phyloP scores from a whole-genome alignment of 2,888 invertebrate species.

The Drosophila trichaetosa region DNA sequence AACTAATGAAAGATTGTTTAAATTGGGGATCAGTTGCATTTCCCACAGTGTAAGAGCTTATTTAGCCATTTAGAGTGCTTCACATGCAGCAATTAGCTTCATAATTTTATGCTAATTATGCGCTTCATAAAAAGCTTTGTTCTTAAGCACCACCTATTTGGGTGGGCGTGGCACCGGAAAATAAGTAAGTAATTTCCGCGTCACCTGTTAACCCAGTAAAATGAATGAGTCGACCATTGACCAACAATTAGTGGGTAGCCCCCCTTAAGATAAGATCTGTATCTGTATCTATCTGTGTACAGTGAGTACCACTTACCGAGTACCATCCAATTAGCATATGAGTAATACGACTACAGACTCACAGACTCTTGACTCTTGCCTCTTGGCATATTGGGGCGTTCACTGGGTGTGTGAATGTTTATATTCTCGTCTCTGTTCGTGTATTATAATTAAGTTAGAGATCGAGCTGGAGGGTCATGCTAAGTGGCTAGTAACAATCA shows the following conservation, averaged over 20 bases:
- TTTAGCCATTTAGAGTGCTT: conserved; percentile 47
- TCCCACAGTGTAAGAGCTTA: conserved; percentile 61
- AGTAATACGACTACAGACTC: conserved; percentile 24
- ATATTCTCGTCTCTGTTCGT: conserved; percentile 19
- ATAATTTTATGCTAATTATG: conserved; percentile 75
- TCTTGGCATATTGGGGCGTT: conserved; percentile 40
- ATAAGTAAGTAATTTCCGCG: conserved; percentile 55
- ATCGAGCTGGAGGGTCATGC: conserved; percentile 30
- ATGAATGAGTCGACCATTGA: conserved; percentile 58
- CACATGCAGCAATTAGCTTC: conserved; percentile 73
- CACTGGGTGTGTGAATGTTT: conserved; percentile 58
- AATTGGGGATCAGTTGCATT: conserved; percentile 58
- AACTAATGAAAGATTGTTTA: conserved; percentile 54
- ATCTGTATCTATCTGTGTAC: conserved; percentile 32
- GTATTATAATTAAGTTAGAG: conserved; percentile 51
- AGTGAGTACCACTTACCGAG: conserved; percentile 48
- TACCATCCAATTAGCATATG: conserved; percentile 67
- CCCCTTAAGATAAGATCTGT: conserved; percentile 46
- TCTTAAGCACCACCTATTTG: conserved; percentile 49
- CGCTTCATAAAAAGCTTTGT: conserved; percentile 32
- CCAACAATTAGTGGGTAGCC: conserved; percentile 67
- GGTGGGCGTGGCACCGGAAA: conserved; percentile 48
- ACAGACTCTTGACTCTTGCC: conserved; percentile 2
- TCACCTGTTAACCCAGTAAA: conserved; percentile 76
- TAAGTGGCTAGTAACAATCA: conserved; percentile 38